Conservation (phyloP, 2,113 vertebrate species). For the Sakesphorus luctuosus region DNA sequence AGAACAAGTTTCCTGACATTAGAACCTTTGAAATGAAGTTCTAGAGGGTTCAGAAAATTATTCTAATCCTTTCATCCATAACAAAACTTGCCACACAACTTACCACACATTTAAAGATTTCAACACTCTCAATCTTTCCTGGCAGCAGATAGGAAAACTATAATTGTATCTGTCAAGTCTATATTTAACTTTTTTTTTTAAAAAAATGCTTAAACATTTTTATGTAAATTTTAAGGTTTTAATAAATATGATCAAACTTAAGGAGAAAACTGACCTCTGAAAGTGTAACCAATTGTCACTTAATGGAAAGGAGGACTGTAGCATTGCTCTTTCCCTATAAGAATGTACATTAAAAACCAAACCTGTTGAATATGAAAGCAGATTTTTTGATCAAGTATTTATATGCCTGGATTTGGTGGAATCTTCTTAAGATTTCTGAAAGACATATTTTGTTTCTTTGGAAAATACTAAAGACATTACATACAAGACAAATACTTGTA, state of each 20-base stretch:
- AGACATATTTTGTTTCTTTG: not conserved
- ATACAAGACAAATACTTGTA: not conserved
- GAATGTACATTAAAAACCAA: not conserved
- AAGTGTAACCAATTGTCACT: not conserved
- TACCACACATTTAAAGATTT: not conserved
- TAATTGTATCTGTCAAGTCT: not conserved
- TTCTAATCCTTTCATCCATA: not conserved
- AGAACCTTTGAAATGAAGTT: slow-evolving; percentile 6
- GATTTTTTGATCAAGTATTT: not conserved
- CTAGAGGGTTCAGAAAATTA: not conserved
- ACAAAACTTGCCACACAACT: not conserved
- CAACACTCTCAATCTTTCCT: not conserved
- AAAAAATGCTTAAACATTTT: not conserved
- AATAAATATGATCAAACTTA: not conserved
- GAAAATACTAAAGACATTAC: not conserved
- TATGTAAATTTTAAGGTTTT: not conserved
- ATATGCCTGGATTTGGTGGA: not conserved
- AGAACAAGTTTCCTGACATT: not conserved
- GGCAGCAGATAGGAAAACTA: not conserved
- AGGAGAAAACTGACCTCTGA: not conserved
- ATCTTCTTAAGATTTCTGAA: not conserved
- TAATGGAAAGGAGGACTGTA: not conserved
- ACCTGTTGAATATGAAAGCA: not conserved
- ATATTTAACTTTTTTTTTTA: not conserved
- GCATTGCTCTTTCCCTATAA: not conserved